A percentile compares a stretch with the other conserved stretches of the same genome.
phyloP scores from a whole-genome alignment of 2,797 vertebrate species.

The Rhinella marina region DNA sequence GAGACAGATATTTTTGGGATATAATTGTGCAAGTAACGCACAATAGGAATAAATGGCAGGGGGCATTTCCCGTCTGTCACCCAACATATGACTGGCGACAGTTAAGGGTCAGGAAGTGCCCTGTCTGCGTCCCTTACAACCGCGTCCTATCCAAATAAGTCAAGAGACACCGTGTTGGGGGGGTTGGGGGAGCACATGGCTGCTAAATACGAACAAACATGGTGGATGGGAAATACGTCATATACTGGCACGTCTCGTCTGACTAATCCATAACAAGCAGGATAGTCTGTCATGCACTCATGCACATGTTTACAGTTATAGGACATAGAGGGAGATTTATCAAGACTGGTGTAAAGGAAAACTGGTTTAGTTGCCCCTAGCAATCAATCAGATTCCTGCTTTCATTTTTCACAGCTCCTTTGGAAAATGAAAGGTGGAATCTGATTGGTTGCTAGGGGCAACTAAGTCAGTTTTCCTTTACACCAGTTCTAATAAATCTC shows the following conservation, averaged over 20 bases:
- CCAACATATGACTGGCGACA: slow-evolving; percentile 61
- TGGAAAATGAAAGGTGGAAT: too few relatives aligned
- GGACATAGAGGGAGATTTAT: neutral
- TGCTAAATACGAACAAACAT: neutral
- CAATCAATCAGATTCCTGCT: too few relatives aligned
- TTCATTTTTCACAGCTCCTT: too few relatives aligned
- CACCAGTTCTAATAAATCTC: too few relatives aligned
- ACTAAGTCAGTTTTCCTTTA: too few relatives aligned
- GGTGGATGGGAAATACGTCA: slow-evolving; percentile 22
- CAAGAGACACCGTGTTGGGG: slow-evolving; percentile 32
- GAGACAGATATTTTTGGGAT: slow-evolving; percentile 63
- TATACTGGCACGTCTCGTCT: neutral
- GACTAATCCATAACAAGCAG: neutral
- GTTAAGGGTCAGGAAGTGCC: slow-evolving; percentile 58
- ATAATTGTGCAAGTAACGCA: slow-evolving; percentile 58
- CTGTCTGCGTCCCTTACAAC: slow-evolving; percentile 56
- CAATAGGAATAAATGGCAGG: slow-evolving; percentile 44
- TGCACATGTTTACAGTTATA: neutral
- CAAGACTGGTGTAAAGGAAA: too few relatives aligned
- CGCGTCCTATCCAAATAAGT: slow-evolving; percentile 38
- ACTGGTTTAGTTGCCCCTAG: too few relatives aligned
- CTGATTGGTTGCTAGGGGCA: too few relatives aligned
- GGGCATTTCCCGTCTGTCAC: slow-evolving; percentile 59
- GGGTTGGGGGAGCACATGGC: neutral
- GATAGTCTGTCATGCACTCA: neutral